Conservation (phyloP, 2,888 invertebrate genomes). For the Celastrina argiolus region DNA sequence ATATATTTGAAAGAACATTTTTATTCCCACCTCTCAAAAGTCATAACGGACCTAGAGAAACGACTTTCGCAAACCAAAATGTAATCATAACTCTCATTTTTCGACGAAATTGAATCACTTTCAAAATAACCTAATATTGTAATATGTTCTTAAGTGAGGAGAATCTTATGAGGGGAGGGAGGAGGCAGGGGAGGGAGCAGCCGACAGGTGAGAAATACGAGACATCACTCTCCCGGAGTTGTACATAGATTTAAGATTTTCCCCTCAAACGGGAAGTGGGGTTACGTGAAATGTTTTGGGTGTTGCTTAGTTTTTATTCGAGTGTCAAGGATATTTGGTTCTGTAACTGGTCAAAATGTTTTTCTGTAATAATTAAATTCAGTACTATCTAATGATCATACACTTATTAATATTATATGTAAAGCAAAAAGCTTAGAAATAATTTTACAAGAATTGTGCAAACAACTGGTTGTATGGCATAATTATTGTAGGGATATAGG, state of each 20-base stretch:
- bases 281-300: not conserved
- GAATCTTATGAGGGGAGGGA: not conserved
- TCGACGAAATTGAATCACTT: slow-evolving; percentile 18
- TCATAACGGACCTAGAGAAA: not conserved
- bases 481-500: no score
- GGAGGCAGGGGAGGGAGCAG: not conserved
- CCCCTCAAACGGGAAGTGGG: not conserved
- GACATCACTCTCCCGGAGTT: slow-evolving; percentile 13
- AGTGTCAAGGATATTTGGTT: no score
- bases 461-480: no score
- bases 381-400: no score
- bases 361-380: no score
- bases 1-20: not conserved
- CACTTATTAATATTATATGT: no score
- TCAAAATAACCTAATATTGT: slow-evolving; percentile 19
- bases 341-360: no score
- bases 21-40: not conserved
- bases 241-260: slow-evolving; percentile 11
- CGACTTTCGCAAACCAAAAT: slow-evolving; percentile 8
- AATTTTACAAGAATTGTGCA: no score
- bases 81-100: slow-evolving; percentile 8
- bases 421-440: no score
- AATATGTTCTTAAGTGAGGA: slow-evolving; percentile 15
- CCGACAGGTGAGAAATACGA: slow-evolving; percentile 18
- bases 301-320: not conserved